Percentiles rank a stretch among this genome's conserved stretches.
Conservation (phyloP, 1,140 invertebrate species). For the Micrasema longulum region DNA sequence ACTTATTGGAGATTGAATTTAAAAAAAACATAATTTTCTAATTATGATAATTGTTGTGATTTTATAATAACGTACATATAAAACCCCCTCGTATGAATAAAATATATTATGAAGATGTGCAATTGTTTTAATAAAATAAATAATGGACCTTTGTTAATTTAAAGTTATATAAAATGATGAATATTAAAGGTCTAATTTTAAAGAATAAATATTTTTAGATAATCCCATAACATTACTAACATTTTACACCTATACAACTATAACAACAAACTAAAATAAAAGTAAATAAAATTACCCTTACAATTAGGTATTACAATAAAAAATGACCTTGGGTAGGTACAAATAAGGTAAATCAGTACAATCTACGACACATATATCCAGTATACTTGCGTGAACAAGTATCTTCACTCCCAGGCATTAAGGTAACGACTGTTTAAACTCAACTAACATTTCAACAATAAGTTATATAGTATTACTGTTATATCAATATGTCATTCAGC, state of each 20-base stretch:
- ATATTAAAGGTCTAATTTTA: too few relatives aligned
- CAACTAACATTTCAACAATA: not conserved
- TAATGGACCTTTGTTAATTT: not conserved
- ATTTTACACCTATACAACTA: conserved; percentile 1
- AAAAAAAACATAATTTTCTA: too few relatives aligned
- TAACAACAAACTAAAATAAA: conserved; percentile 8
- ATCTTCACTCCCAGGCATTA: conserved; percentile 24
- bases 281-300: conserved; percentile 16
- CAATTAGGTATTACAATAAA: conserved; percentile 6
- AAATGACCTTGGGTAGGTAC: conserved; percentile 12
- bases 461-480: not conserved
- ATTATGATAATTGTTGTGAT: too few relatives aligned
- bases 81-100: too few relatives aligned
- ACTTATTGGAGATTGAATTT: too few relatives aligned
- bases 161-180: too few relatives aligned
- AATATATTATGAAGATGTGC: not conserved
- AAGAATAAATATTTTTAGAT: not conserved
- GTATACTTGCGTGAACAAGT: not conserved
- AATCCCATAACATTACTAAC: not conserved
- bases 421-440: conserved; percentile 24
- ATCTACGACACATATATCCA: not conserved
- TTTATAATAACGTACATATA: too few relatives aligned
- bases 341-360: conserved; percentile 8
- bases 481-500: not conserved
- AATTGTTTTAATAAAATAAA: not conserved